Evolutionary conservation across 2,113 vertebrate genomes (phyloP).

Genomic region (Ammodytes marinus): DNA sequence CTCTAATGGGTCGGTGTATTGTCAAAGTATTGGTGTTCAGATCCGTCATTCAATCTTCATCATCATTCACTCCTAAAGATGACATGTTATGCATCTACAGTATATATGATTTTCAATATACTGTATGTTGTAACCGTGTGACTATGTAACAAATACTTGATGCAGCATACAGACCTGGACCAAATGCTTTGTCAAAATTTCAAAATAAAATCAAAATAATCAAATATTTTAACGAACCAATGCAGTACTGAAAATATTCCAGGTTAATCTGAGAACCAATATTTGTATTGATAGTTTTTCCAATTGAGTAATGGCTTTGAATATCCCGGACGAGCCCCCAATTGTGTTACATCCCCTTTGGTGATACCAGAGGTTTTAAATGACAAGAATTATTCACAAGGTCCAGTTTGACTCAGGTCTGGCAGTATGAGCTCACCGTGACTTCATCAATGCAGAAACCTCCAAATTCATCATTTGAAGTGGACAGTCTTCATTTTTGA

Average conservation of each 20-base stretch:
- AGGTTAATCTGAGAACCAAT: background rate
- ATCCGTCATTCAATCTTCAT: constrained; percentile 31
- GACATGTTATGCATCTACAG: constrained; percentile 31
- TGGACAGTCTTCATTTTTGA: background rate
- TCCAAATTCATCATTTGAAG: background rate
- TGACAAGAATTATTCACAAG: background rate
- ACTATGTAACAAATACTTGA: constrained; percentile 3
- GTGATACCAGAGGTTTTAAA: background rate
- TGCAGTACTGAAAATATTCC: background rate
- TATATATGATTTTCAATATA: constrained; percentile 23
- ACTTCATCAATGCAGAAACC: constrained; percentile 17
- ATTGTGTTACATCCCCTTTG: no score
- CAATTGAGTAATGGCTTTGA: background rate
- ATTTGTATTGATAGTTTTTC: constrained; percentile 14
- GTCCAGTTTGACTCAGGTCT: constrained; percentile 36
- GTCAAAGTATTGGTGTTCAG: constrained; percentile 19
- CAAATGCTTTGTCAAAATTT: constrained; percentile 17
- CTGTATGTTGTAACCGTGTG: constrained; percentile 20
- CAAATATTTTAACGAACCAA: background rate
- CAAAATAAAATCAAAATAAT: no score
- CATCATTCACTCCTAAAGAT: constrained; percentile 19
- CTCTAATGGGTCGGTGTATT: background rate
- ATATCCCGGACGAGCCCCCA: no score
- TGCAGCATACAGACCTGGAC: constrained; percentile 34
- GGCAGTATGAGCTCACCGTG: constrained; percentile 23